Base-by-base conservation (phyloP, 2,888 invertebrate genomes). In the Apamea epomidion region DNA sequence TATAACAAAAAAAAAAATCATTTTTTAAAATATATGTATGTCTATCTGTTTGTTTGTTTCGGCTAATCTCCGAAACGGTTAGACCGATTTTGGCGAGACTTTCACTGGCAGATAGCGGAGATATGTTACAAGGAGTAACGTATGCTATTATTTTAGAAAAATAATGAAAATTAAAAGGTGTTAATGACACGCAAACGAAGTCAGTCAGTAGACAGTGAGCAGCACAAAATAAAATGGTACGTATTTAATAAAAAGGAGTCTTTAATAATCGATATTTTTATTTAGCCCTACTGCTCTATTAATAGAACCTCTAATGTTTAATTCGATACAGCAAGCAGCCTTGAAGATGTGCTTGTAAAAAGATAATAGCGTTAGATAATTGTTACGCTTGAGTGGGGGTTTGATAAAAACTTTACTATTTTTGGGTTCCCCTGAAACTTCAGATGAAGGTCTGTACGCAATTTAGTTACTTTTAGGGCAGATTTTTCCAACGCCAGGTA, bases 261-360 rank as follows among this genome's bases (percentile, higher is more conserved):
- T 45, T 25, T 1, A 45, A 29, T 67, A 72, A 64, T 29, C 3
- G 21, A 1, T 1, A 51, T 2, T 78, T 67, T 67, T 25, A 62
- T 72, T 74, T 16, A 8, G 29, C 3, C 1, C 51, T 80, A 70
- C 68, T 76, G 72, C 72, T 83, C 68, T 82, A 80, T 81, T 83
- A 84, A 77, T 88, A 77, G 72, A 83, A 78, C 48, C 60, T 32
- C 42, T 42, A 77, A 64, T 78, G 74, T 83, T 79, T 64, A 78
- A 78, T 89, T 81, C 65, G 71, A 69, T 69, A 78, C 82, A 76
- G 58, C 42, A 72, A 79, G 64, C 62, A 77, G 60, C 83, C 80
- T 85, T 82, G 85, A 81, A 78, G 82, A 85, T 73, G 82, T 80
- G 51, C 78, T 73, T 64, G 62, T 81, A 81, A 87, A 88, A 85